Evolutionary conservation across 2,797 vertebrate genomes (phyloP), one percentile per base, ranked within the genome.

Genomic region (Heteromormyrus szaboi): DNA sequence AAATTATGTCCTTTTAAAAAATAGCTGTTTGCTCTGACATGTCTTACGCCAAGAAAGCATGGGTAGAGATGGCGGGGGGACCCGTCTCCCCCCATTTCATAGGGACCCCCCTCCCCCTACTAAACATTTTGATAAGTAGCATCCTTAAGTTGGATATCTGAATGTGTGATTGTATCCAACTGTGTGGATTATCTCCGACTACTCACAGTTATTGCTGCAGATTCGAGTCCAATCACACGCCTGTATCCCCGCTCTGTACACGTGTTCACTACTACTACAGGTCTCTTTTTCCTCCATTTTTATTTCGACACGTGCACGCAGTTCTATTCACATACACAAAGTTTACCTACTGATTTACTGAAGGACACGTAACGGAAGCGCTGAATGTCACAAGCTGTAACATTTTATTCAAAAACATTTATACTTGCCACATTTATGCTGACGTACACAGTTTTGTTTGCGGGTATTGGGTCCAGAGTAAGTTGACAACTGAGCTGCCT

Each of bases 11-110:
- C 79, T 83, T 83, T 48, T 48, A n/a, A 48, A 22, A 83, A 22
- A 19, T 14, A 37, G 19, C 41, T 48, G 5, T 54, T 85, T 85
- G 48, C 33, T 72, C 76, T 83, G 76, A 46, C 8, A 89, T 91
- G 86, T 92, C 89, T 92, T 92, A 92, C 90, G 90, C 4, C 88
- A 86, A 76, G 25, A 33, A 37, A 37, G 3, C 17, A 37, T 4
- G 41, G 14, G 37, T 79, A 7, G 14, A 19, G 41, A 11, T 65
- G 25, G 25, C 84, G 56, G 68, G 88, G 88, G 79, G 62, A 9
- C n/a, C 5, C 19, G 0, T 6, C 54, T 7, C 56, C 56, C 6
- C 54, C 19, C n/a, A 0, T 59, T 59, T 2, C 5, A 62, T 8
- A 22, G 59, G 8, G 8, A 65, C 17, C 4, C 54, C 1, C 4